phyloP scores from a whole-genome alignment of 2,888 invertebrate genomes.

The Drosophila bunnanda region DNA sequence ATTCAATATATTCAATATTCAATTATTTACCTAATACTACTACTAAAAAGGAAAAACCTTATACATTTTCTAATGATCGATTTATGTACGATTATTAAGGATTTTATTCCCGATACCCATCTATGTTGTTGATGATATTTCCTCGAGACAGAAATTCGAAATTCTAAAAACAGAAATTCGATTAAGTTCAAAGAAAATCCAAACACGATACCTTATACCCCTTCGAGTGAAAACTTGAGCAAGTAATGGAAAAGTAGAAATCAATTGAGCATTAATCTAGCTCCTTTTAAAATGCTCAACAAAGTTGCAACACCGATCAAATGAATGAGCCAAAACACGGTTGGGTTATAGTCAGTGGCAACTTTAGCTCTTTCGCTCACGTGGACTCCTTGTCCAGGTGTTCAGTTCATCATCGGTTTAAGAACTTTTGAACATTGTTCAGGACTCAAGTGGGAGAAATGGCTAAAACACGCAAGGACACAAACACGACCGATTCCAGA shows the following conservation, averaged over 20 bases:
- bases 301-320: slow-evolving; percentile 16
- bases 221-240: neutral
- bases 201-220: neutral
- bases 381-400: slow-evolving; percentile 13
- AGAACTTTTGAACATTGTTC: slow-evolving; percentile 35
- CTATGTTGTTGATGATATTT: too few relatives aligned
- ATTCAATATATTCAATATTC: too few relatives aligned
- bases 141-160: too few relatives aligned
- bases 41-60: too few relatives aligned
- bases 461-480: slow-evolving; percentile 23
- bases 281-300: slow-evolving; percentile 8
- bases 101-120: too few relatives aligned
- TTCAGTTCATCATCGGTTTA: slow-evolving; percentile 36
- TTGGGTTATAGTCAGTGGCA: slow-evolving; percentile 1
- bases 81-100: too few relatives aligned
- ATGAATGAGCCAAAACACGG: slow-evolving; percentile 3
- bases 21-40: too few relatives aligned
- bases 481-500: slow-evolving; percentile 5
- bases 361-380: neutral
- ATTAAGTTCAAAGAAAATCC: too few relatives aligned
- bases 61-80: too few relatives aligned
- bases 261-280: slow-evolving; percentile 5
- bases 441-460: slow-evolving; percentile 29
- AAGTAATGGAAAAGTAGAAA: neutral
- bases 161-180: too few relatives aligned